Base-by-base conservation (phyloP, 2,888 invertebrate genomes). In the Philereme vetulata region DNA sequence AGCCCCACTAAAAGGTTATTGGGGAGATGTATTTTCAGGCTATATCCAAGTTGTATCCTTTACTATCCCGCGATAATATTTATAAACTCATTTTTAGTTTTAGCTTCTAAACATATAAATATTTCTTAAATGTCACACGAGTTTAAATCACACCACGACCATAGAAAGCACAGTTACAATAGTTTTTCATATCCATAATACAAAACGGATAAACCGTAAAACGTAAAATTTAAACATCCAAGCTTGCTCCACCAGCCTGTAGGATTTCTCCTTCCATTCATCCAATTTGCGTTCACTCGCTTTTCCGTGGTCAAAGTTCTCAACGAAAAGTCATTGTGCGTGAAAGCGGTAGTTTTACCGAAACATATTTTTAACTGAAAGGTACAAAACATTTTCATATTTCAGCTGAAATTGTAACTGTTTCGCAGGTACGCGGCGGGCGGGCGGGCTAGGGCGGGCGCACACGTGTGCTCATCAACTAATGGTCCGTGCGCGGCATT, bases 401-500 rank as follows among this genome's bases (percentile, higher is more conserved):
- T 88, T 80, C 82, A 84, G 84, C 83, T 88, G 89, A 89, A 90
- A 90, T 89, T 85, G 90, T 90, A 84, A 85, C 87, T 84, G 78
- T 85, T 85, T 81, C 81, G 73, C 66, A 72, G 74, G 48, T 7
- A 48, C 72, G 76, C 69, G 77, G 79, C 75, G 78, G 76, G 78
- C 76, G 67, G 65, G 70, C 72, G 75, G 72, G 76, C 81, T 80
- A 81, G 86, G 85, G 84, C 82, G 83, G 79, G 85, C 77, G 82
- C 78, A 81, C 88, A 88, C 88, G 86, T 84, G 88, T 88, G 85
- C 86, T 92, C 92, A 92, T 92, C 93, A 92, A 90, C 92, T 93
- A 93, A 93, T 93, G 93, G 93, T 87, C 93, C 92, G 89, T 92
- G 85, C 90, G 88, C 90, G 89, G 89, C 90, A 90, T 90, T 90